A percentile compares a stretch with the other conserved stretches of the same genome.
phyloP scores from a whole-genome alignment of 2,797 vertebrate genomes.

The Pseudocheirus occidentalis region DNA sequence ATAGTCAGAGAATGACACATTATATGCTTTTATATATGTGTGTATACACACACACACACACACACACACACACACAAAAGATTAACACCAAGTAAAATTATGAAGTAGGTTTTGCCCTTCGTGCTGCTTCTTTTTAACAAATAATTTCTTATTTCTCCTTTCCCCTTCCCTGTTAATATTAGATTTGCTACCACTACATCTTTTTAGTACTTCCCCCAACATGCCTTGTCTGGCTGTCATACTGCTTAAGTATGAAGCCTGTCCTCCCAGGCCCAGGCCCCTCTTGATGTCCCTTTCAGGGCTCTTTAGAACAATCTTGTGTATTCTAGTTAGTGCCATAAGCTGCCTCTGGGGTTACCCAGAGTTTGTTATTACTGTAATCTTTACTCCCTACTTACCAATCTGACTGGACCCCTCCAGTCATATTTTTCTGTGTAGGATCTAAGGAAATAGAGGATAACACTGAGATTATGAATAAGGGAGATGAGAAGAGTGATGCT shows the following conservation, averaged over 20 bases:
- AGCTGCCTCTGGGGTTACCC: background rate
- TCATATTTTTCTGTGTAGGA: conserved; percentile 20
- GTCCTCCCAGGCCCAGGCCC: background rate
- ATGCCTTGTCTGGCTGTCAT: background rate
- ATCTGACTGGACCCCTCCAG: background rate
- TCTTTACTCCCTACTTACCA: background rate
- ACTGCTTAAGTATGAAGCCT: background rate
- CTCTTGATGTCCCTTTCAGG: background rate
- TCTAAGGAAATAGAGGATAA: conserved; percentile 25
- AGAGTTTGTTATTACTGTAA: background rate
- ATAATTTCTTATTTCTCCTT: background rate
- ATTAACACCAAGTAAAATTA: background rate
- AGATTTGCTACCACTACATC: background rate
- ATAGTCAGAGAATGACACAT: background rate
- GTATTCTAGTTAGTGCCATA: background rate
- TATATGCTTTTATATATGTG: no score
- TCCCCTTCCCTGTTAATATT: background rate
- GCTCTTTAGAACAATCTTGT: background rate
- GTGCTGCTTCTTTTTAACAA: background rate
- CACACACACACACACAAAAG: no score
- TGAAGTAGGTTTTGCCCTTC: background rate
- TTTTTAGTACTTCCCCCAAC: background rate
- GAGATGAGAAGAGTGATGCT: background rate
- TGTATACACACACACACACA: no score
- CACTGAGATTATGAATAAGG: background rate